Evolutionary conservation across 2,113 vertebrate genomes (phyloP), one percentile per base, ranked within the genome.

Genomic region (Gymnobelideus leadbeateri): DNA sequence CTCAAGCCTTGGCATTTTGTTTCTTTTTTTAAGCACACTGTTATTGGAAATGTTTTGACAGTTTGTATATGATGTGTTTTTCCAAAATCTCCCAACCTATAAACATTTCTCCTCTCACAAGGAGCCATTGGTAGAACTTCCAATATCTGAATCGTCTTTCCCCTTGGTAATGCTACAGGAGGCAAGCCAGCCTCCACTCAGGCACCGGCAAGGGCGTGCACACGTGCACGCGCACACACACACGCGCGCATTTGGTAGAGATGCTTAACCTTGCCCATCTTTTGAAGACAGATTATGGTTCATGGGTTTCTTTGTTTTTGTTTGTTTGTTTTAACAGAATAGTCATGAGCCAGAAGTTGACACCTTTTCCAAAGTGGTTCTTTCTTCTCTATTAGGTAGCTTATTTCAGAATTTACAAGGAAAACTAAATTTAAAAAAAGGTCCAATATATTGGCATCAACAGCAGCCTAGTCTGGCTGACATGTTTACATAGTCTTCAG

Each of bases 31-130:
- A 95, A 97, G 94, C 68, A 84, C 96, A 90, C 96, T 93, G 91
- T 3, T 91, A 97, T 95, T 92, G 11, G 91, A 96, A 96, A 94
- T 96, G 95, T 97, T 98, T 98, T 97, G 97, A 97, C 96, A 94
- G 43, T 95, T 98, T 94, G 23, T 98, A 77, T 94, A 96, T 98
- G 98, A 95, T 97, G 91, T 96, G 94, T 98, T 96, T 98, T 96
- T 97, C 96, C 95, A 94, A 54, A 95, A 96, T 23, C 95, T 97
- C 91, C 96, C 84, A 47, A 91, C 91, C 50, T 89, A 51, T 84
- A 51, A 95, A 92, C 91, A 92, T 96, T 95, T 95, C 95, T 97
- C 37, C 97, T 96, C 91, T 50, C 89, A 25, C 97, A 61, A 98
- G 46, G 93, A 97, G 90, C 91, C 10, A 49, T 37, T 51, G 89